These are phyloP conservation scores for Coilia nasus DNA, from an alignment of 2,797 vertebrate species.

Conservation along the genomic window DNA sequence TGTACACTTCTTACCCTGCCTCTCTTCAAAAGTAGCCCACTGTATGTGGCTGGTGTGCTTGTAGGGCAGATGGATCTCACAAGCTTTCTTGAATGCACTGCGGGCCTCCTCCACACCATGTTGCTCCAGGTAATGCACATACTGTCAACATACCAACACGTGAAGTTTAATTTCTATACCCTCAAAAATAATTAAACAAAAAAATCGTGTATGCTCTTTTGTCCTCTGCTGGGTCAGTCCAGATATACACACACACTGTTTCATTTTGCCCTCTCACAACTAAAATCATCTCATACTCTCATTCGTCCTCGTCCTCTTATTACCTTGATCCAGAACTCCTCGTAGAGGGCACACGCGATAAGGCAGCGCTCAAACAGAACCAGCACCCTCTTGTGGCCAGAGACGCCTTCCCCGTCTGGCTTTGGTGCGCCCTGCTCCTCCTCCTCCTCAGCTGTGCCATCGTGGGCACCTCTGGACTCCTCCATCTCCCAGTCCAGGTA, in stretches of 20 bases:
- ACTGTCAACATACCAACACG: constrained; percentile 64
- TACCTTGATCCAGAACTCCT: constrained; percentile 87
- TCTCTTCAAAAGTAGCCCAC: constrained; percentile 87
- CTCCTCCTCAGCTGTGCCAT: constrained; percentile 61
- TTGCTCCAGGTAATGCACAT: constrained; percentile 78
- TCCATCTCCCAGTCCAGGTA: constrained; percentile 84
- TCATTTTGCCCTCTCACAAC: too few species aligned
- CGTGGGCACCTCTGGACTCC: constrained; percentile 57
- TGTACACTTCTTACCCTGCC: constrained; percentile 72
- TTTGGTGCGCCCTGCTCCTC: constrained; percentile 32
- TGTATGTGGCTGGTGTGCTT: constrained; percentile 84
- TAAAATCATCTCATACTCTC: too few species aligned
- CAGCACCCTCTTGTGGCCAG: constrained; percentile 71
- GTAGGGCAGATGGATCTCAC: constrained; percentile 76
- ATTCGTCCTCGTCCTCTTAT: constrained; percentile 3
- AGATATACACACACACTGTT: background rate
- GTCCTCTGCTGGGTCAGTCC: background rate
- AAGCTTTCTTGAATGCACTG: constrained; percentile 78
- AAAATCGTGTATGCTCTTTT: too few species aligned
- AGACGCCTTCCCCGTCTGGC: constrained; percentile 41
- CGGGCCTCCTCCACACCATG: constrained; percentile 74
- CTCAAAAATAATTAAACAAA: too few species aligned
- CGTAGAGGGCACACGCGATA: constrained; percentile 86
- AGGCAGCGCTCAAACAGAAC: constrained; percentile 86
- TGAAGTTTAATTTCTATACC: background rate